Conservation (phyloP, 2,888 invertebrate genomes). For the Heliconius ismenius region DNA sequence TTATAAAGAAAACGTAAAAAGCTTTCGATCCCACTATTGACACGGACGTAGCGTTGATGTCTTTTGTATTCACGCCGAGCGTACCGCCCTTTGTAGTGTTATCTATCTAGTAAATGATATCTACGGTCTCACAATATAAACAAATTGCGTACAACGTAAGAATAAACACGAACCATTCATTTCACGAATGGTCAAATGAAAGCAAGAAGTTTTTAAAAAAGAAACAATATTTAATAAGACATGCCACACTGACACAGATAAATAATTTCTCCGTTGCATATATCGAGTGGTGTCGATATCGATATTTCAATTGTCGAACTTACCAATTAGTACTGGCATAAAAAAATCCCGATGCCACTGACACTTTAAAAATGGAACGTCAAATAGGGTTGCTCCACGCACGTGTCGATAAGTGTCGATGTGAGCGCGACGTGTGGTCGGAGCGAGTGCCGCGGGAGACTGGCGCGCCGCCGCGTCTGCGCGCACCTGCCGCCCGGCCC, state of each 20-base stretch:
- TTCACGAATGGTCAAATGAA: constrained; percentile 43
- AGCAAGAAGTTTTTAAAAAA: constrained; percentile 39
- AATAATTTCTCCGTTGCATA: constrained; percentile 37
- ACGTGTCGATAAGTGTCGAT: constrained; percentile 67
- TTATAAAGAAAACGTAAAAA: constrained; percentile 53
- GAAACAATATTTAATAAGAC: constrained; percentile 42
- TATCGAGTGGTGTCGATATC: constrained; percentile 20
- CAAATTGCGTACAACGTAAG: constrained; percentile 37
- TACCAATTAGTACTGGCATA: constrained; percentile 51
- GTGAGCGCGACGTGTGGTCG: constrained; percentile 67
- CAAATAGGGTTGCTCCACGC: constrained; percentile 74
- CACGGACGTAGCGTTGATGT: constrained; percentile 68
- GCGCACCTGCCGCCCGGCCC: constrained; percentile 73
- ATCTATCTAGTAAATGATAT: constrained; percentile 50
- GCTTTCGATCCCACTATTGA: constrained; percentile 47
- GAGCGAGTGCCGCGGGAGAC: constrained; percentile 71
- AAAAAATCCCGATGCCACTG: constrained; percentile 65
- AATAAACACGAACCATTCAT: constrained; percentile 34
- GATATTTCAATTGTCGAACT: constrained; percentile 32
- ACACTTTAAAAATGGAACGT: constrained; percentile 64
- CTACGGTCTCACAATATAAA: constrained; percentile 39
- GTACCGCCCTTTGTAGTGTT: constrained; percentile 49
- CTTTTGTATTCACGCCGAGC: constrained; percentile 62
- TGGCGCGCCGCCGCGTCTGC: constrained; percentile 79
- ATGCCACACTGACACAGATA: constrained; percentile 44